Base-by-base conservation (phyloP, 2,797 vertebrate genomes). In the Alauda arvensis region DNA sequence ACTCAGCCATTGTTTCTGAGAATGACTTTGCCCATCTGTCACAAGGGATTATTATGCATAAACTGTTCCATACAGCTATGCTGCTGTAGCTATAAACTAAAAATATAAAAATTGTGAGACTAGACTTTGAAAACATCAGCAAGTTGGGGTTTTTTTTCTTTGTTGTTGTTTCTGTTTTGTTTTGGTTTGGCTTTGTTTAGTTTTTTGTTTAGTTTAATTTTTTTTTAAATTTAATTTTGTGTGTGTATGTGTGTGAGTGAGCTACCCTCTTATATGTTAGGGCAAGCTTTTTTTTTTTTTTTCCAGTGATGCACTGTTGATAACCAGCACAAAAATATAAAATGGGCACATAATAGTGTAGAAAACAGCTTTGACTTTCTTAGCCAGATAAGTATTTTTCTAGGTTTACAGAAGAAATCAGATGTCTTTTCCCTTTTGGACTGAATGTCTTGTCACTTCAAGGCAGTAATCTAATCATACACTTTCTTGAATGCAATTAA, bases 21-120 rank as follows among this genome's bases (percentile, higher is more conserved):
- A 95, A 89, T 60, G 67, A 77, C 43, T 92, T 89, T 91, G 56
- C 40, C 70, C 59, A 83, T 94, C 53, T 91, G 74, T 71, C 93
- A 77, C 13, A 28, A 74, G 37, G 74, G 65, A 85, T 96, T 85
- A 88, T 95, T 93, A 93, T 89, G 65, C 69, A 74, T 75, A 93
- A 90, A 28, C 52, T 86, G 31, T 62, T 91, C 85, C 91, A 42
- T 46, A 57, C 10, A 82, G 60, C 68, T 87, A 34, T 53, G 37
- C 28, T 93, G 49, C 48, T 77, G 72, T 88, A 91, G 24, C 48
- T 68, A 45, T 88, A 93, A 89, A 91, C 52, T 39, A 86, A 84
- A 83, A 85, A 55, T 56, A 53, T 51, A 42, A 93, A 85, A 92
- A 84, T 19, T 55, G 52, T 66, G 33, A 40, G 84, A 70, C 33